Conservation (phyloP, 1,140 invertebrate genomes). For the Pemphigus obesinymphae region DNA sequence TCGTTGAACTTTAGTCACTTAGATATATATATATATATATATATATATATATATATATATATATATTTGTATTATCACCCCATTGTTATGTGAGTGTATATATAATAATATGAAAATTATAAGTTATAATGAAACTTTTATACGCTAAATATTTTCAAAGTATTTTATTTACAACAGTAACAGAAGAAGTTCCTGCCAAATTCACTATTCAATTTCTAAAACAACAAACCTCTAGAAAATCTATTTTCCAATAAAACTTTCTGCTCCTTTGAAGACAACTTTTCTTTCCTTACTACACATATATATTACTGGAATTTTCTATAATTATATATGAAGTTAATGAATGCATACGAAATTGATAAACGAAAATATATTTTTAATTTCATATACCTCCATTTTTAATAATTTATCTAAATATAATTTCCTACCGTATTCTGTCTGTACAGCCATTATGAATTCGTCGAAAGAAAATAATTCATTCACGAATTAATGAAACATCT, state of each 20-base stretch:
- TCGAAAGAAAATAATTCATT: not conserved
- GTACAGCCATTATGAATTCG: too few species aligned
- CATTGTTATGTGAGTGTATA: not conserved
- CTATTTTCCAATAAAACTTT: not conserved
- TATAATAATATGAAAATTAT: not conserved
- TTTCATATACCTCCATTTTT: not conserved
- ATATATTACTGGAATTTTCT: not conserved
- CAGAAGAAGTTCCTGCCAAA: not conserved
- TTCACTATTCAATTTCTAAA: slow-evolving; percentile 11
- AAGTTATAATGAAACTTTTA: slow-evolving; percentile 5
- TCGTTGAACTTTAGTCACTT: not conserved
- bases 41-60: too few species aligned
- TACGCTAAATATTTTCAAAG: not conserved
- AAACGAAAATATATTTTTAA: not conserved
- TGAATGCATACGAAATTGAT: not conserved
- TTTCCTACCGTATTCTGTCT: too few species aligned
- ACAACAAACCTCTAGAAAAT: not conserved
- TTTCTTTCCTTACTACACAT: not conserved
- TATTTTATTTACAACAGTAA: not conserved
- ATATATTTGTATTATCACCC: too few species aligned
- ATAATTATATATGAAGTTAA: not conserved
- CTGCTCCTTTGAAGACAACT: not conserved
- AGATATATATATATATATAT: too few species aligned
- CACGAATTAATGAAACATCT: too few species aligned
- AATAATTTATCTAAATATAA: not conserved